Base-by-base conservation (phyloP, 2,888 invertebrate species). In the Prosapia bicincta region DNA sequence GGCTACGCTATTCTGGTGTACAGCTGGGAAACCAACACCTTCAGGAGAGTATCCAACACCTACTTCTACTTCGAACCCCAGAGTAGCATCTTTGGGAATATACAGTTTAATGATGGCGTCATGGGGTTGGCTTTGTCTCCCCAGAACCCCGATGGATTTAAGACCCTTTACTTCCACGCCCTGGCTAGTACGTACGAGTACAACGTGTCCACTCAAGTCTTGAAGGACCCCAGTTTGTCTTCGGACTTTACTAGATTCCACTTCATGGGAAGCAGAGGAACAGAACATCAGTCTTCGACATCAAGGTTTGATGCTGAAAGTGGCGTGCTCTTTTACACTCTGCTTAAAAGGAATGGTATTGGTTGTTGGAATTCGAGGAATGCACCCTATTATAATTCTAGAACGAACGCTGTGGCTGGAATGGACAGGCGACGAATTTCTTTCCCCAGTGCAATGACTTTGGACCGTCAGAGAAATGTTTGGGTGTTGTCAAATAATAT, bases 11-110 rank as follows among this genome's bases (percentile, higher is more conserved):
- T n/a, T n/a, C n/a, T n/a, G n/a, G n/a, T n/a, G n/a, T n/a, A n/a
- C n/a, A n/a, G n/a, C n/a, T n/a, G n/a, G 81, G 89, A 90, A 26
- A 87, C 90, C 54, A 88, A 94, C 82, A 90, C 90, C 77, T 93
- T 94, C 0, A 94, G 93, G 91, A 88, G 93, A 66, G 88, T 94
- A 32, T 86, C 90, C 76, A 93, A 95, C 83, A 93, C n/a, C n/a
- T n/a, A n/a, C n/a, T n/a, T n/a, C n/a, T n/a, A n/a, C n/a, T n/a
- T n/a, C n/a, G n/a, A n/a, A n/a, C n/a, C n/a, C n/a, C n/a, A n/a
- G n/a, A n/a, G n/a, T n/a, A n/a, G n/a, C n/a, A n/a, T n/a, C n/a
- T n/a, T n/a, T n/a, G n/a, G n/a, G n/a, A n/a, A n/a, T n/a, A n/a
- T n/a, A n/a, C n/a, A n/a, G n/a, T n/a, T n/a, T n/a, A n/a, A n/a